Percentiles rank a stretch among this genome's conserved stretches.
These are phyloP conservation scores for Belonocnema kinseyi DNA, from an alignment of 1,140 invertebrate species.

Conservation along the genomic window DNA sequence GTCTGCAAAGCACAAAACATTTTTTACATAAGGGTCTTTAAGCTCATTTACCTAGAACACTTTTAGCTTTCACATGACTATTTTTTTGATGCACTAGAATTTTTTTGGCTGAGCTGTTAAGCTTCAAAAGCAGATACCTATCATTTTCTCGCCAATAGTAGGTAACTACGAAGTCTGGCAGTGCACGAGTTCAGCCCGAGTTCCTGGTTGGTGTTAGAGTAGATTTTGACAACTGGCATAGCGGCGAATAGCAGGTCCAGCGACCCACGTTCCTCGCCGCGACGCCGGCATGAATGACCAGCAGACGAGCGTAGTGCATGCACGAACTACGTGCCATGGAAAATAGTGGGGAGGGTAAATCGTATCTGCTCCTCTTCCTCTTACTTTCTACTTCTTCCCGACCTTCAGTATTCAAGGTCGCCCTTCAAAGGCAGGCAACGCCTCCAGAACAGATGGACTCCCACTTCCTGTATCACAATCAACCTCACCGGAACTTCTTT, in stretches of 20 bases:
- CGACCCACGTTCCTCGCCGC: constrained; percentile 59
- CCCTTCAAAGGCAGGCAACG: neutral
- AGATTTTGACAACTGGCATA: constrained; percentile 26
- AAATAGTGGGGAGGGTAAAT: constrained; percentile 56
- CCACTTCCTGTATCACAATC: too few relatives aligned
- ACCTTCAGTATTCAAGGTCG: constrained; percentile 35
- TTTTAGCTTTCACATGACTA: too few relatives aligned
- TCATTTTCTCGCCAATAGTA: too few relatives aligned
- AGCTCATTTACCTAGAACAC: too few relatives aligned
- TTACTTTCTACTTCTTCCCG: constrained; percentile 14
- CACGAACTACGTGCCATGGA: constrained; percentile 61
- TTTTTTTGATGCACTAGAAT: too few relatives aligned
- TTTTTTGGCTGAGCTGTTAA: too few relatives aligned
- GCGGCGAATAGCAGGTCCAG: constrained; percentile 50
- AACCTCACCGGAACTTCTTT: too few relatives aligned
- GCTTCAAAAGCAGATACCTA: too few relatives aligned
- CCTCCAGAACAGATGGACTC: neutral
- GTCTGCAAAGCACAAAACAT: too few relatives aligned
- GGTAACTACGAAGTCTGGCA: neutral
- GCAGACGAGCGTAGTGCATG: constrained; percentile 45
- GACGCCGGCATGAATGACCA: constrained; percentile 63
- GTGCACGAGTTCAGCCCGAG: neutral
- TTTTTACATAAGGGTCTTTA: too few relatives aligned
- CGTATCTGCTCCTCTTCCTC: constrained; percentile 52
- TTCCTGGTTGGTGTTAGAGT: neutral